These are phyloP conservation scores for Odocoileus hemionus DNA, from an alignment of 2,113 vertebrate species.

Conservation along the genomic window DNA sequence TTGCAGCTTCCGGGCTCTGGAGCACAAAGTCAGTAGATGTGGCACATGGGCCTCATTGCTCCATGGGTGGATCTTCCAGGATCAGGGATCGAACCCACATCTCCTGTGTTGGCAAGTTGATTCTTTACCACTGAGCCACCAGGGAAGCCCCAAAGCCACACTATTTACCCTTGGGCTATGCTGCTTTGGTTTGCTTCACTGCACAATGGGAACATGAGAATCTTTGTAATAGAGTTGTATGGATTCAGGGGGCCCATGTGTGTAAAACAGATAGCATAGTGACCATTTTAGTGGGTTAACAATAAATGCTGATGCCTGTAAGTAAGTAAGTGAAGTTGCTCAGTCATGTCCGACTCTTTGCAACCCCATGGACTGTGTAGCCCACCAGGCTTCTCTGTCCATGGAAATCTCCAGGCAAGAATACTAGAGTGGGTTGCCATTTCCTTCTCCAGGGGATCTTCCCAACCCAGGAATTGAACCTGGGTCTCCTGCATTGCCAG, in stretches of 20 bases:
- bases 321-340: background rate
- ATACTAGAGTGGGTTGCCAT: background rate
- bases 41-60: background rate
- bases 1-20: rapidly evolving
- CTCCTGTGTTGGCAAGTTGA: background rate
- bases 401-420: background rate
- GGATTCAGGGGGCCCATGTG: background rate
- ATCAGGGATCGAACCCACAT: background rate
- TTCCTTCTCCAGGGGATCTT: background rate
- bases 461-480: background rate
- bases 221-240: background rate
- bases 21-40: background rate
- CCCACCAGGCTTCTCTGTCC: background rate
- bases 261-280: background rate
- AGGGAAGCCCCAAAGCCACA: background rate
- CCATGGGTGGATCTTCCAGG: background rate
- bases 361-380: background rate
- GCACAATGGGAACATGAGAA: background rate
- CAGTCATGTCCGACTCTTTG: background rate
- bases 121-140: background rate
- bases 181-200: background rate
- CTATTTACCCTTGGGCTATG: background rate
- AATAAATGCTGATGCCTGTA: background rate
- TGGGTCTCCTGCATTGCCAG: background rate
- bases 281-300: background rate